Percentiles rank a stretch among this genome's conserved stretches.
These are phyloP conservation scores for Drosophila prosaltans DNA, from an alignment of 1,140 invertebrate genomes.

Conservation along the genomic window DNA sequence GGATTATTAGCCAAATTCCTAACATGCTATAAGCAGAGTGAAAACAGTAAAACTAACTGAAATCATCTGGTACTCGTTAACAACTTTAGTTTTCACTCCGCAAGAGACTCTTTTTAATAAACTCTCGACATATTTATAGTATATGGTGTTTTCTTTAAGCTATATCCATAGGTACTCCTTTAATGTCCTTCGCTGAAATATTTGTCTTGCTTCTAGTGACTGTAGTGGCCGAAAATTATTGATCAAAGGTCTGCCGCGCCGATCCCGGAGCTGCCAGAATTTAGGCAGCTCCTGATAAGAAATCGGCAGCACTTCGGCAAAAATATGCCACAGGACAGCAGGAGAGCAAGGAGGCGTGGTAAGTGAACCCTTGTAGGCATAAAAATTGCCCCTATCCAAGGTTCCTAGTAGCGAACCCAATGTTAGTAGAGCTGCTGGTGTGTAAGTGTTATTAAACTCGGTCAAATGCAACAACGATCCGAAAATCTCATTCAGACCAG, in stretches of 20 bases:
- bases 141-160: neutral
- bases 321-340: slow-evolving; percentile 94
- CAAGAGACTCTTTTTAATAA: slow-evolving; percentile 23
- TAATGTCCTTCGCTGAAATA: slow-evolving; percentile 84
- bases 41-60: neutral
- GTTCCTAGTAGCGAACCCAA: slow-evolving; percentile 68
- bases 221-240: slow-evolving; percentile 86
- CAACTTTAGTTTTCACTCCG: neutral
- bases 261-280: slow-evolving; percentile 86
- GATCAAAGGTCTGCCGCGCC: slow-evolving; percentile 83
- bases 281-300: slow-evolving; percentile 84
- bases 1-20: slow-evolving; percentile 50
- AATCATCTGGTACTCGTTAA: neutral
- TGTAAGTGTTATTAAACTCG: slow-evolving; percentile 69
- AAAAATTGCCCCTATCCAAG: slow-evolving; percentile 86
- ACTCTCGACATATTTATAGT: slow-evolving; percentile 5
- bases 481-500: slow-evolving; percentile 63
- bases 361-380: slow-evolving; percentile 94
- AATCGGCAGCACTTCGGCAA: slow-evolving; percentile 87
- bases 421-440: slow-evolving; percentile 44
- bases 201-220: slow-evolving; percentile 85
- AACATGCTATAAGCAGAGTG: slow-evolving; percentile 20
- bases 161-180: slow-evolving; percentile 52
- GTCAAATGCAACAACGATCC: slow-evolving; percentile 52
- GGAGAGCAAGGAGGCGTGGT: slow-evolving; percentile 96